Base-by-base conservation (phyloP, 1,140 invertebrate genomes). In the Scylla paramamosain region DNA sequence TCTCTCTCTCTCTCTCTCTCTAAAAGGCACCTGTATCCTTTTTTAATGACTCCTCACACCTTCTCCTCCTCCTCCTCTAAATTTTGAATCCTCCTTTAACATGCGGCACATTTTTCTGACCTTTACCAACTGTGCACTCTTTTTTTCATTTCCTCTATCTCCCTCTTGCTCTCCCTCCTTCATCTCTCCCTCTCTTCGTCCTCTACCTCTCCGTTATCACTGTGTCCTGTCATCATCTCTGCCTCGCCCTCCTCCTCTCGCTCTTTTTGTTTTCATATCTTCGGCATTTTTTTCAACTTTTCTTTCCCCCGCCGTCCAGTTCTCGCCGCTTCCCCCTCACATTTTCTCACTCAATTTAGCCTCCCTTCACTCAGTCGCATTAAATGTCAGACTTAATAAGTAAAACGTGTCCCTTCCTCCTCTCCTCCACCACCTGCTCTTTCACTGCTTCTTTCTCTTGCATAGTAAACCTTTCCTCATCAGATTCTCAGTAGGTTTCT, bases 1-100 rank as follows among this genome's bases (percentile, higher is more conserved):
- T 77, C 67, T 77, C 67, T 77, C 67, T 77, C 67, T 77, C 67
- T 77, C 67, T 77, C 67, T 77, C 67, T 77, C 25, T 77, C 67
- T n/a, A 39, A 39, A 39, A 39, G 39, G 1, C 39, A 39, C 39
- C 39, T 39, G 39, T 39, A 25, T 77, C 67, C n/a, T 7, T 77
- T n/a, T 77, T 25, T n/a, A 77, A 77, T 77, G 67, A 7, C 2
- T 77, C 67, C 12, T 77, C 67, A 77, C 6, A 1, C 67, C n/a
- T n/a, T 0, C 67, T 77, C n/a, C 20, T 25, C 59, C 20, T 12
- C n/a, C 12, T 77, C n/a, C 25, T n/a, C 8, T 77, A n/a, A n/a
- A n/a, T 7, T n/a, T n/a, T n/a, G 1, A 20, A n/a, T 77, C 67
- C 8, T 77, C 67, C 20, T 77, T 77, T 39, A 6, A 6, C 39